phyloP scores from a whole-genome alignment of 1,140 invertebrate genomes.

The Drosophila nannoptera region DNA sequence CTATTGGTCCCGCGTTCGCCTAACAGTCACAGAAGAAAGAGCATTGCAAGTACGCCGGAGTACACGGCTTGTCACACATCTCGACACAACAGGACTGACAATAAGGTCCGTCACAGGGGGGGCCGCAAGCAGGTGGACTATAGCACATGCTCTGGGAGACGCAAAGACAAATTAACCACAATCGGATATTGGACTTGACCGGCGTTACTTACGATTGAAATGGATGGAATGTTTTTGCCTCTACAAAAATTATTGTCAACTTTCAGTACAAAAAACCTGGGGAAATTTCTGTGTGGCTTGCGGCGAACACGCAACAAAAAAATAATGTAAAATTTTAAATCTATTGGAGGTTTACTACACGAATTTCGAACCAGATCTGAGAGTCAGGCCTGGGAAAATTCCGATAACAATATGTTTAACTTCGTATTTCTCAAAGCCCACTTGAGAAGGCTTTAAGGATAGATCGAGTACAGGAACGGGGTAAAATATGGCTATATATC shows the following conservation, averaged over 20 bases:
- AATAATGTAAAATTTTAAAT: constrained; percentile 31
- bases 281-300: constrained; percentile 1
- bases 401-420: no score
- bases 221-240: background rate
- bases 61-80: constrained; percentile 50
- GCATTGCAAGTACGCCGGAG: constrained; percentile 59
- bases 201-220: constrained; percentile 16
- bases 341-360: constrained; percentile 36
- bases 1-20: no score
- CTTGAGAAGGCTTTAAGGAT: background rate
- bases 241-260: no score
- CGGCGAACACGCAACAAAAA: constrained; percentile 39
- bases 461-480: no score
- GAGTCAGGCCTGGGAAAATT: background rate
- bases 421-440: background rate
- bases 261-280: background rate
- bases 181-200: background rate
- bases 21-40: constrained; percentile 42
- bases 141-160: constrained; percentile 53
- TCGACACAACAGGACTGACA: constrained; percentile 52
- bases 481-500: no score
- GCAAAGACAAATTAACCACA: background rate
- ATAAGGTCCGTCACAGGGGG: constrained; percentile 39
- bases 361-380: constrained; percentile 18
- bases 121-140: constrained; percentile 53